Conservation (phyloP, 2,797 vertebrate species). For the Botia almorhae region DNA sequence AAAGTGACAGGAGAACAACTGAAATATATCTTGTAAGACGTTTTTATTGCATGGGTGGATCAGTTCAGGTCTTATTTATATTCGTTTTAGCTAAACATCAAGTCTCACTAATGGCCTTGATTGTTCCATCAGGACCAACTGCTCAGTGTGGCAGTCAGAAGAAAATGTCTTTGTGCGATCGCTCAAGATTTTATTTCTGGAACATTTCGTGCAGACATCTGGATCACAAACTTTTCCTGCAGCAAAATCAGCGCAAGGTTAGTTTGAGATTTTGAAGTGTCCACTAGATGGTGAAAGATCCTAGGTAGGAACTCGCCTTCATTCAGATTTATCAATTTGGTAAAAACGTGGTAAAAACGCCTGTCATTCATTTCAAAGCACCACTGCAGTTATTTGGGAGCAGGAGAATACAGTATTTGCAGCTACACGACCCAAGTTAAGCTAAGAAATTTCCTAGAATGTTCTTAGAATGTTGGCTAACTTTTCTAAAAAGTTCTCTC, state of each 20-base stretch:
- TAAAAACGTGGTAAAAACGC: not conserved
- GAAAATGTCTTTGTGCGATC: no score
- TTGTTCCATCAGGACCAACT: no score
- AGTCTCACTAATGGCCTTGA: not conserved
- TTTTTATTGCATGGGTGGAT: not conserved
- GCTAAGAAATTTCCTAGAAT: not conserved
- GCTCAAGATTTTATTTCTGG: no score
- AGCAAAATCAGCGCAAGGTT: no score
- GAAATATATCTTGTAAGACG: not conserved
- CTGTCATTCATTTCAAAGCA: conserved; percentile 6
- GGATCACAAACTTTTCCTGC: no score
- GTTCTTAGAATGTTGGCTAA: no score
- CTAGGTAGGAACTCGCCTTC: conserved; percentile 19
- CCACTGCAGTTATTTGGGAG: not conserved
- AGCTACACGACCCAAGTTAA: not conserved
- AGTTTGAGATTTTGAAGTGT: not conserved
- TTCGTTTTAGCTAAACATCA: not conserved
- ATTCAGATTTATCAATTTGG: not conserved
- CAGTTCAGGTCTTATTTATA: not conserved
- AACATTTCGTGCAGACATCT: no score
- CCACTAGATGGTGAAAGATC: conserved; percentile 42
- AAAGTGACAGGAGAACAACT: not conserved
- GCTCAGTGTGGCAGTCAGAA: not conserved
- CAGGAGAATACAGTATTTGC: conserved; percentile 3
- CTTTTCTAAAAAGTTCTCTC: no score